A percentile compares a stretch with the other conserved stretches of the same genome.
phyloP scores from a whole-genome alignment of 2,113 vertebrate genomes.

The Nestor notabilis region DNA sequence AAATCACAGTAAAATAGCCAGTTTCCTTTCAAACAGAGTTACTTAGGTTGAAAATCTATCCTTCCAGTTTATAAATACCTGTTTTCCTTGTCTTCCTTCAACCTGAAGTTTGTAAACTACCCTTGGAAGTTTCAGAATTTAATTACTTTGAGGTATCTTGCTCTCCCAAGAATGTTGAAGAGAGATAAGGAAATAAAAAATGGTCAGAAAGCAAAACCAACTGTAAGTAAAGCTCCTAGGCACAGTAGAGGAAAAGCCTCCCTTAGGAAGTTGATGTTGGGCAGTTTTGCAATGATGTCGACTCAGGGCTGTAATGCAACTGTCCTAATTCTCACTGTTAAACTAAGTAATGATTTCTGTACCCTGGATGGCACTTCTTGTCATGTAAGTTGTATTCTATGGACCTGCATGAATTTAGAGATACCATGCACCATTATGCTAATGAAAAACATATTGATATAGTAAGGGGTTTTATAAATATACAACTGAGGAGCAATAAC shows the following conservation, averaged over 20 bases:
- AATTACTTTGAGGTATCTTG: not conserved
- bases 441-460: not conserved
- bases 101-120: not conserved
- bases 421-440: not conserved
- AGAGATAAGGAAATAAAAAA: not conserved
- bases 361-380: not conserved
- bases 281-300: not conserved
- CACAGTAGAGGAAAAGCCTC: not conserved
- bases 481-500: not conserved
- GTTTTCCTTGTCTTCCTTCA: not conserved
- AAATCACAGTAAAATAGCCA: not conserved
- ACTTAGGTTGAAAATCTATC: not conserved
- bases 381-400: not conserved
- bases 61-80: not conserved
- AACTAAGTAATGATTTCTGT: not conserved
- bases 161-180: not conserved
- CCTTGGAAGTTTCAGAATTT: not conserved
- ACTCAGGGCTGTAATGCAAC: not conserved
- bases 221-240: not conserved
- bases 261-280: not conserved
- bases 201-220: not conserved
- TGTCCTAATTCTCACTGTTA: not conserved
- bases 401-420: not conserved
- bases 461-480: not conserved
- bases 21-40: not conserved